A percentile compares a stretch with the other conserved stretches of the same genome.
Conservation (phyloP, 2,113 vertebrate species). For the Cathartes aura region DNA sequence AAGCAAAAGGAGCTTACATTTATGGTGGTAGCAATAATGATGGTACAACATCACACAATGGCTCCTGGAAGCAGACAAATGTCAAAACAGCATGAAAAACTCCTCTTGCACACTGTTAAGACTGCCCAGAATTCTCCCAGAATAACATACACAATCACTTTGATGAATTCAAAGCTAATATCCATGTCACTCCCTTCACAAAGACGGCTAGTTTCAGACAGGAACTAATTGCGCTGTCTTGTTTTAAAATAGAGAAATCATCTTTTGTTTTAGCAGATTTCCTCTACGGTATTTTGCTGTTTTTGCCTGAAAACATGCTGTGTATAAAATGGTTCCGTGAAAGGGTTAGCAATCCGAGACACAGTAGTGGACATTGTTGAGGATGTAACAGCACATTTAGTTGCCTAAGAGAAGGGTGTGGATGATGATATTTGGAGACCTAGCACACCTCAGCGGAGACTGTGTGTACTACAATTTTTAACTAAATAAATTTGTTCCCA, state of each 20-base stretch:
- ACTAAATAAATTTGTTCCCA: neutral
- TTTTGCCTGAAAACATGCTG: neutral
- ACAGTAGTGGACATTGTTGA: neutral
- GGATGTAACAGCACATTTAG: neutral
- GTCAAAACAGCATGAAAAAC: conserved; percentile 51
- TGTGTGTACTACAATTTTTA: conserved; percentile 19
- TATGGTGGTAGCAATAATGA: conserved; percentile 22
- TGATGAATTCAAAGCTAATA: conserved; percentile 28
- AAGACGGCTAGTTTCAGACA: neutral
- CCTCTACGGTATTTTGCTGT: neutral
- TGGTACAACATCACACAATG: conserved; percentile 29
- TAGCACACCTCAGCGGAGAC: conserved; percentile 72
- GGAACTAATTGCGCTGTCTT: neutral
- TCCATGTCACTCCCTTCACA: neutral
- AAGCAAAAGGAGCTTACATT: conserved; percentile 26
- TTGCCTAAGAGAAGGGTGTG: neutral
- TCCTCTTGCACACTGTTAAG: neutral
- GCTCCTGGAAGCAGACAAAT: conserved; percentile 43
- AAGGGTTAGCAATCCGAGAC: conserved; percentile 32
- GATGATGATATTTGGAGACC: conserved; percentile 53
- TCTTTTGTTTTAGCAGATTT: conserved; percentile 26
- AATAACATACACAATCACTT: neutral
- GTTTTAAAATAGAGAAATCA: conserved; percentile 37
- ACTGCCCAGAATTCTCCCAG: neutral
- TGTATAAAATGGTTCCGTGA: conserved; percentile 9